Conservation (phyloP, 2,113 vertebrate species). For the Damaliscus lunatus region DNA sequence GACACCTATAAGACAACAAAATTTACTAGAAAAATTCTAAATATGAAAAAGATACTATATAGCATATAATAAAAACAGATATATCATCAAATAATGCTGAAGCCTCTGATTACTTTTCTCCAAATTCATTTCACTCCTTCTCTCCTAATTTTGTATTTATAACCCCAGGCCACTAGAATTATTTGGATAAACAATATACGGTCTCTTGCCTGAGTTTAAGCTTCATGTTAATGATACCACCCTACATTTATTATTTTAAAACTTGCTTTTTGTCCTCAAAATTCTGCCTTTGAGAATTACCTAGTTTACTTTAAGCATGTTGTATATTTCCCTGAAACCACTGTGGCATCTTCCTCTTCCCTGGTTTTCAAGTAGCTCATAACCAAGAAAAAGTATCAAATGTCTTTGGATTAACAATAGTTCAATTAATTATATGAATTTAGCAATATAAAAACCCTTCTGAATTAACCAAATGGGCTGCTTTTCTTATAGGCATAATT, state of each 20-base stretch:
- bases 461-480: background rate
- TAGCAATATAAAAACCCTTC: background rate
- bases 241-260: background rate
- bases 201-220: background rate
- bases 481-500: background rate
- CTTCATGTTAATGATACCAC: background rate
- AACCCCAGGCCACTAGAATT: background rate
- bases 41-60: background rate
- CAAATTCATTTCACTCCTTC: background rate
- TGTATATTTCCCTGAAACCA: background rate
- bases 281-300: no score
- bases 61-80: background rate
- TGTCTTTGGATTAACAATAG: background rate
- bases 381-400: background rate
- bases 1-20: background rate
- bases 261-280: no score
- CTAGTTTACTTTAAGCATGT: background rate
- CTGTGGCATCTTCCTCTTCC: background rate
- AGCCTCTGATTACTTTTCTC: background rate
- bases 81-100: background rate
- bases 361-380: background rate
- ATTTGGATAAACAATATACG: background rate
- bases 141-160: background rate
- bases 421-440: background rate
- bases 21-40: background rate